These are phyloP conservation scores for Aphelenchoides avenae DNA, from an alignment of 1,140 invertebrate genomes.

Conservation along the genomic window DNA sequence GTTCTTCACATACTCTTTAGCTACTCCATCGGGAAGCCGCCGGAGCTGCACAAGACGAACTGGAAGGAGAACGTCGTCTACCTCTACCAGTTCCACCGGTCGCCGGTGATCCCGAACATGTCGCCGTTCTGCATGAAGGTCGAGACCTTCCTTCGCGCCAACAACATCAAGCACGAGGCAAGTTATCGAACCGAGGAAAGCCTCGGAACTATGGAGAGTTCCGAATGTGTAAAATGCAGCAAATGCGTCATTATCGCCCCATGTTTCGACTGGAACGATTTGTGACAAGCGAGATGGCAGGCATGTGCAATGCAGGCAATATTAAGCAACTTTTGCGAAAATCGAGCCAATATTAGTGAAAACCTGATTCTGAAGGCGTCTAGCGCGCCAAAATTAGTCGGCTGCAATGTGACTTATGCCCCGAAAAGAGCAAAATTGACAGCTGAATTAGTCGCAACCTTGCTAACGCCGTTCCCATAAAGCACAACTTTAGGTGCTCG, in stretches of 20 bases:
- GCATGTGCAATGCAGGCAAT: no score
- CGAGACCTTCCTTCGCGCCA: slow-evolving; percentile 83
- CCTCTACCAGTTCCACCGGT: slow-evolving; percentile 81
- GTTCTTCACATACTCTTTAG: background rate
- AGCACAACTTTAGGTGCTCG: slow-evolving; percentile 27
- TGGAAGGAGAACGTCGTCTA: slow-evolving; percentile 87
- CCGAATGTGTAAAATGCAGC: background rate
- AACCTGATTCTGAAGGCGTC: no score
- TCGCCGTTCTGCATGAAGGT: slow-evolving; percentile 88
- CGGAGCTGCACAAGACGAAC: slow-evolving; percentile 59
- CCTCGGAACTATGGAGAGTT: background rate
- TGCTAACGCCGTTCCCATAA: background rate
- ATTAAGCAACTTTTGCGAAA: no score
- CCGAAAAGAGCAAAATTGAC: no score
- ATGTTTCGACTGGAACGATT: no score
- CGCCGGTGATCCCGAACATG: slow-evolving; percentile 75
- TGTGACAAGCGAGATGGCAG: no score
- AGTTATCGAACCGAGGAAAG: background rate
- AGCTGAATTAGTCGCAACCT: no score
- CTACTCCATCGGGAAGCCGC: no score
- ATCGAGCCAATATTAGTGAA: no score
- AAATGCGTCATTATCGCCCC: background rate
- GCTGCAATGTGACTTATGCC: no score
- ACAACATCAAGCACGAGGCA: slow-evolving; percentile 85
- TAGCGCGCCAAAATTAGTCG: no score